Conservation (phyloP, 2,113 vertebrate genomes). For the Psilopogon haemacephalus region DNA sequence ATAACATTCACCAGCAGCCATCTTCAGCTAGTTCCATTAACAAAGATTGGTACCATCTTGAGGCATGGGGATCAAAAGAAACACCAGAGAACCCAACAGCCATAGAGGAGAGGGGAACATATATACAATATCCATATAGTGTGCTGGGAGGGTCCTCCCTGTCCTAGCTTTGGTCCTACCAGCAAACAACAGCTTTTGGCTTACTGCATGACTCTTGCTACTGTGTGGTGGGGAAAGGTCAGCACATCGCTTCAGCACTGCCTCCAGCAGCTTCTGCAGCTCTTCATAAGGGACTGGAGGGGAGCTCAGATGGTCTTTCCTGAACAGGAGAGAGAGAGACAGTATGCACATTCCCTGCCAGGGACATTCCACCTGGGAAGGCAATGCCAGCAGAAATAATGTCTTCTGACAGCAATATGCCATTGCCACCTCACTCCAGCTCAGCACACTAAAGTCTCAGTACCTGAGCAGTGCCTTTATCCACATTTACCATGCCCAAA, state of each 20-base stretch:
- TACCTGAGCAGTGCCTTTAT: background rate
- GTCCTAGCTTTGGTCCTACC: background rate
- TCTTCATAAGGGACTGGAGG: conserved; percentile 84
- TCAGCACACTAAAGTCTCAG: background rate
- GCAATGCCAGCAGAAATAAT: background rate
- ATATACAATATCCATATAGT: background rate
- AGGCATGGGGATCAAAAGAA: background rate
- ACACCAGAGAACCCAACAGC: background rate
- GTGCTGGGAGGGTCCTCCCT: background rate
- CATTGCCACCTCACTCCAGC: background rate
- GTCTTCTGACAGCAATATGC: background rate
- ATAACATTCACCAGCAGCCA: background rate
- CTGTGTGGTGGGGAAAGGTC: conserved; percentile 72
- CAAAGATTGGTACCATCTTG: background rate
- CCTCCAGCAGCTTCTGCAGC: conserved; percentile 78
- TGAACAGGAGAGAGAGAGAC: conserved; percentile 66
- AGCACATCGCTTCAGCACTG: conserved; percentile 77
- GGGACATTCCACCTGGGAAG: background rate
- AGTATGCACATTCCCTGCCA: background rate
- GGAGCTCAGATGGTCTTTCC: conserved; percentile 86
- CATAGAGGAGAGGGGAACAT: background rate
- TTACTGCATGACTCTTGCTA: conserved; percentile 66
- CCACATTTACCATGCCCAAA: background rate
- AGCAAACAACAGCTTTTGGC: background rate
- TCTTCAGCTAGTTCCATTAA: background rate